Base-by-base conservation (phyloP, 2,888 invertebrate species). In the Odontocolon sp. region DNA sequence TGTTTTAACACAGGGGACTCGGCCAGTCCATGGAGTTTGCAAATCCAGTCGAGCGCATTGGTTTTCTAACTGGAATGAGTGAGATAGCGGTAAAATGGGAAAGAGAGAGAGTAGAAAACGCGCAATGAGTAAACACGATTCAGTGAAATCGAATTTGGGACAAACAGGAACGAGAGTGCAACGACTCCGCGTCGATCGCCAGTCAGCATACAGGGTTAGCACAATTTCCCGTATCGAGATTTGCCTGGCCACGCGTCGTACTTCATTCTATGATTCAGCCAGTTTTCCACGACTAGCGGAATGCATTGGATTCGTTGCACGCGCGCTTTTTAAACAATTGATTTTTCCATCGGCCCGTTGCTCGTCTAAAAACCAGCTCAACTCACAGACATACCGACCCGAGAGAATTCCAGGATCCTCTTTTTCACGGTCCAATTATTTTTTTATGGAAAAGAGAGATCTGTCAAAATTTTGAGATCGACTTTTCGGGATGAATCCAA, bases 81-180 rank as follows among this genome's bases (percentile, higher is more conserved):
- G 16, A 31, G 42, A 23, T 31, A 23, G 59, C 47, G 59, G 56
- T 33, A 77, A 63, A 71, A 63, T 23, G 54, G 18, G 9, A 26
- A 18, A 14, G 26, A 57, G n/a, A 8, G 40, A 64, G 66, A 50
- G 61, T 71, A 47, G 71, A 64, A 77, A 77, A 72, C 57, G 56
- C 45, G 36, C 63, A 61, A 66, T 69, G 73, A 77, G 73, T 69
- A 72, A 77, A 73, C 69, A 77, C 68, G 63, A 56, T 68, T 71
- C 33, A 9, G 26, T 66, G 52, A 31, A 72, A 77, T 77, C 45
- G 64, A 64, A 77, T 77, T 68, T 42, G 28, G n/a, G n/a, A 50
- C 38, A 21, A 50, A 31, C 26, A n/a, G 33, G 36, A 31, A 28
- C 14, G 26, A 47, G 14, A 4, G 26, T 31, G 16, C 14, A 21